These are phyloP conservation scores for Rhea americana DNA, from an alignment of 2,113 vertebrate species.

Conservation along the genomic window DNA sequence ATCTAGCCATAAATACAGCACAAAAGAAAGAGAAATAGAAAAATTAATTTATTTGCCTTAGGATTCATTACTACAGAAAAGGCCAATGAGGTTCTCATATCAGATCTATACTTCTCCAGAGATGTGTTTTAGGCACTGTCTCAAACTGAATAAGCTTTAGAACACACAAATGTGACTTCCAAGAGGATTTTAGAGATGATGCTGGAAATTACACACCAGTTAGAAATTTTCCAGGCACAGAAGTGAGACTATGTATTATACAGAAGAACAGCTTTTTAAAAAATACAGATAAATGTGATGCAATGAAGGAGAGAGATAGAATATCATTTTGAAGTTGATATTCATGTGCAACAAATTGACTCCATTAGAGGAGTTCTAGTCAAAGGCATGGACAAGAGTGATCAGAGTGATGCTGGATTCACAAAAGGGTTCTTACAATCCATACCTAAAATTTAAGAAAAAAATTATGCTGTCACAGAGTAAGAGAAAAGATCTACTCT, in stretches of 20 bases:
- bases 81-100: not conserved
- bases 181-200: not conserved
- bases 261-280: not conserved
- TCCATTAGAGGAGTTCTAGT: too few species aligned
- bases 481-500: not conserved
- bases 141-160: not conserved
- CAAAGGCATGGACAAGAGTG: not conserved
- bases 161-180: not conserved
- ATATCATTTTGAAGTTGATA: not conserved
- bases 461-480: rapidly evolving
- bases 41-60: conserved; percentile 22
- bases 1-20: not conserved
- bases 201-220: not conserved
- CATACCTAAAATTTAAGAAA: not conserved
- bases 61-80: conserved; percentile 4
- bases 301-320: not conserved
- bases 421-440: not conserved
- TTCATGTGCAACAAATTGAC: rapidly evolving
- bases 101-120: not conserved
- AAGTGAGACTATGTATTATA: not conserved
- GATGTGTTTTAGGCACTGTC: not conserved
- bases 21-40: conserved; percentile 8
- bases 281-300: not conserved
- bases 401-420: not conserved
- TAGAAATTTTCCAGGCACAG: too few species aligned